These are phyloP conservation scores for Acrobasis consociella DNA, from an alignment of 2,888 invertebrate species.

Conservation along the genomic window DNA sequence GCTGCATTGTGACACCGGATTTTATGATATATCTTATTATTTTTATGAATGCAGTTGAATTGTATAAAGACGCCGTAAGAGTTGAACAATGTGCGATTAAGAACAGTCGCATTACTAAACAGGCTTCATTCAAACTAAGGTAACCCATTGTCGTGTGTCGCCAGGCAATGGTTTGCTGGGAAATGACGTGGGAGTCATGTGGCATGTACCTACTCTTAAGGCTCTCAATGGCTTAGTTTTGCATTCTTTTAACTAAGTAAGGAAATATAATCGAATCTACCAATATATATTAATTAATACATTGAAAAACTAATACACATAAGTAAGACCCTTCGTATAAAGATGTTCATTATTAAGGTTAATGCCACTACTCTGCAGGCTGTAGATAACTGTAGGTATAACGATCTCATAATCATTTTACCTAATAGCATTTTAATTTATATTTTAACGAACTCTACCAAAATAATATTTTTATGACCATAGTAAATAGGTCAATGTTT, in stretches of 20 bases:
- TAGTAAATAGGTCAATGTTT: no score
- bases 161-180: conserved; percentile 38
- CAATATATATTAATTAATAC: no score
- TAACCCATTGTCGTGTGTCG: conserved; percentile 51
- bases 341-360: background rate
- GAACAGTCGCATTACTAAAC: conserved; percentile 42
- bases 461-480: no score
- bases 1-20: background rate
- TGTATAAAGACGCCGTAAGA: conserved; percentile 33
- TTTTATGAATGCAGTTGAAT: conserved; percentile 24
- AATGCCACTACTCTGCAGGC: background rate
- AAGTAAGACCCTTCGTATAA: no score
- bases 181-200: conserved; percentile 50
- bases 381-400: background rate
- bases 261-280: no score
- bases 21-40: background rate
- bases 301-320: no score
- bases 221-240: background rate
- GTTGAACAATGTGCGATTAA: conserved; percentile 58
- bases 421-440: conserved; percentile 5
- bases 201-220: conserved; percentile 22
- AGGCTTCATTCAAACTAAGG: conserved; percentile 37
- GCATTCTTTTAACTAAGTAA: background rate
- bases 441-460: background rate
- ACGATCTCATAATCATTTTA: background rate